These are phyloP conservation scores for Leptatherina wallacei DNA, from an alignment of 2,797 vertebrate species.

Conservation along the genomic window DNA sequence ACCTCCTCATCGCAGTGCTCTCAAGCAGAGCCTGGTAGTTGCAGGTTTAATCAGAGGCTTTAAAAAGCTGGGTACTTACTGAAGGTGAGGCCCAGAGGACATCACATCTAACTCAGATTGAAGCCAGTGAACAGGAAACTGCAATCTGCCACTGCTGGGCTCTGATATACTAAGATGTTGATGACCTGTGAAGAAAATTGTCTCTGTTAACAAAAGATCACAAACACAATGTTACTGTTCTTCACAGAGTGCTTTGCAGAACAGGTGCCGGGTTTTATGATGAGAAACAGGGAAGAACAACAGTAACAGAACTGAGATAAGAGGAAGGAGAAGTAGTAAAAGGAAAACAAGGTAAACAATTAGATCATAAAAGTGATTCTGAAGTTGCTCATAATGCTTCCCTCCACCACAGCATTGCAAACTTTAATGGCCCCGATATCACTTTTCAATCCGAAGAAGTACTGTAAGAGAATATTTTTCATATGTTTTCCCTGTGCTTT, in stretches of 20 bases:
- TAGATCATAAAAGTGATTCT: slow-evolving; percentile 6
- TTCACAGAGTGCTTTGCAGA: slow-evolving; percentile 22
- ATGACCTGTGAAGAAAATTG: slow-evolving; percentile 19
- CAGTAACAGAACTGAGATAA: slow-evolving; percentile 36
- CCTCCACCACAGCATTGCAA: not conserved
- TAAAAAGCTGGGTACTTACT: slow-evolving; percentile 17
- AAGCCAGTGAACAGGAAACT: slow-evolving; percentile 61
- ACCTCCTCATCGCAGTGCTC: slow-evolving; percentile 38
- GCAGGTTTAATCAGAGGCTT: slow-evolving; percentile 29
- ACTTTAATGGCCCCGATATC: not conserved
- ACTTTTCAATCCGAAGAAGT: not conserved
- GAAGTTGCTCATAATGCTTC: not conserved
- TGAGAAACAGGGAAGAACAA: slow-evolving; percentile 45
- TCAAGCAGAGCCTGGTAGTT: slow-evolving; percentile 14
- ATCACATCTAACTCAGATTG: slow-evolving; percentile 38
- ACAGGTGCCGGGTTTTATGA: slow-evolving; percentile 28
- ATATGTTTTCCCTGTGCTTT: not conserved
- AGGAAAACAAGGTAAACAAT: not conserved
- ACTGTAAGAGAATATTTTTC: not conserved
- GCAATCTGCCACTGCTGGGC: slow-evolving; percentile 36
- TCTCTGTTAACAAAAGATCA: slow-evolving; percentile 8
- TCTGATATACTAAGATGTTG: slow-evolving; percentile 21
- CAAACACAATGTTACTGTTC: not conserved
- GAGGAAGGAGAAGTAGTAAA: slow-evolving; percentile 51
- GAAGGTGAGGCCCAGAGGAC: slow-evolving; percentile 34